Evolutionary conservation across 2,797 vertebrate genomes (phyloP).

Genomic region (Smutsia temminckii): DNA sequence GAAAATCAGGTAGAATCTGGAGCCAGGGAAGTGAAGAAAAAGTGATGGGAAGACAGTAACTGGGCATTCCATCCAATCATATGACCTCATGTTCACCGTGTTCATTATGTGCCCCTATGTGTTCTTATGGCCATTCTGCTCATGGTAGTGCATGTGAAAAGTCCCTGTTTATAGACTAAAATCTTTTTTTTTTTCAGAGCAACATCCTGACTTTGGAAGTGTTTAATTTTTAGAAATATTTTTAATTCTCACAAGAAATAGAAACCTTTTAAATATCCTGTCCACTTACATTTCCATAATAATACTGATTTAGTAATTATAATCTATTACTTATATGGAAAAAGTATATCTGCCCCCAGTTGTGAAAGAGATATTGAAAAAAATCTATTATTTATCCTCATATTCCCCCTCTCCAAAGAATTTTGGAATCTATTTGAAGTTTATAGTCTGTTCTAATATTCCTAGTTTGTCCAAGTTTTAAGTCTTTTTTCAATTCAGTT

Average conservation of each 20-base stretch:
- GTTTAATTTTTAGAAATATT: not conserved
- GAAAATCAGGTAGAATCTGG: not conserved
- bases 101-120: not conserved
- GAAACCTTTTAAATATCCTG: not conserved
- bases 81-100: not conserved
- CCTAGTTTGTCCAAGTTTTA: not conserved
- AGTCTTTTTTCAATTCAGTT: conserved; percentile 2
- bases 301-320: not conserved
- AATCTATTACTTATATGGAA: not conserved
- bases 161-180: not conserved
- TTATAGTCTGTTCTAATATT: not conserved
- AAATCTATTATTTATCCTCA: not conserved
- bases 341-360: not conserved
- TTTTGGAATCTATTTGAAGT: conserved; percentile 2
- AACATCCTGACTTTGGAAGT: not conserved
- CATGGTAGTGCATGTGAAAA: not conserved
- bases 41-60: not conserved
- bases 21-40: not conserved
- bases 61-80: not conserved
- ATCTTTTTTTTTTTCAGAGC: not conserved
- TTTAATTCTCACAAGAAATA: not conserved
- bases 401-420: fast-evolving
- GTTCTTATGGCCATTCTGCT: not conserved
- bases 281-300: not conserved
- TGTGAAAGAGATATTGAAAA: not conserved